phyloP scores from a whole-genome alignment of 35 echinoderm and acorn worm species.

The Nesometra sesokonis region DNA sequence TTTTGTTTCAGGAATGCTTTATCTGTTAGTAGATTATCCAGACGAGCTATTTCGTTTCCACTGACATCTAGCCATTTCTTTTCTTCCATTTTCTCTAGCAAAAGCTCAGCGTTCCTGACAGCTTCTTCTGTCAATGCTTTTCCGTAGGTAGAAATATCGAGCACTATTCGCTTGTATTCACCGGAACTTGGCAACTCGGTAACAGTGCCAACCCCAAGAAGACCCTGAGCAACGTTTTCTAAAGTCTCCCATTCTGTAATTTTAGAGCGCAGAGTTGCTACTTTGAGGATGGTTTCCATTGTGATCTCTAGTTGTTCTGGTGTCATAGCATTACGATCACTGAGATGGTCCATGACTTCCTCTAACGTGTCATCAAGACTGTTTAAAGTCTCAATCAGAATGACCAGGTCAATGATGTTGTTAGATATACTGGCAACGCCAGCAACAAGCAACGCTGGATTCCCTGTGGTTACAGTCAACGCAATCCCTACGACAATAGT shows the following conservation, averaged over 20 bases:
- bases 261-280: background rate
- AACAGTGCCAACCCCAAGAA: background rate
- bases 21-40: background rate
- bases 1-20: background rate
- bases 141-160: background rate
- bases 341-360: background rate
- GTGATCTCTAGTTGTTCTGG: background rate
- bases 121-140: background rate
- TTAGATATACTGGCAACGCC: background rate
- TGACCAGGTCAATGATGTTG: background rate
- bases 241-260: background rate
- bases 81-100: background rate
- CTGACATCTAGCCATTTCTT: background rate
- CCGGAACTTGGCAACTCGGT: background rate
- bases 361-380: background rate
- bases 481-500: background rate
- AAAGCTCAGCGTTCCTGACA: background rate
- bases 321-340: background rate
- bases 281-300: background rate
- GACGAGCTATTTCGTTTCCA: background rate
- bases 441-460: background rate
- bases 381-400: background rate
- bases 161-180: background rate
- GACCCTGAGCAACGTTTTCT: background rate
- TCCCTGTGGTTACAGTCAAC: background rate